These are phyloP conservation scores for Miniopterus natalensis DNA, from an alignment of 2,113 vertebrate genomes.

Conservation along the genomic window DNA sequence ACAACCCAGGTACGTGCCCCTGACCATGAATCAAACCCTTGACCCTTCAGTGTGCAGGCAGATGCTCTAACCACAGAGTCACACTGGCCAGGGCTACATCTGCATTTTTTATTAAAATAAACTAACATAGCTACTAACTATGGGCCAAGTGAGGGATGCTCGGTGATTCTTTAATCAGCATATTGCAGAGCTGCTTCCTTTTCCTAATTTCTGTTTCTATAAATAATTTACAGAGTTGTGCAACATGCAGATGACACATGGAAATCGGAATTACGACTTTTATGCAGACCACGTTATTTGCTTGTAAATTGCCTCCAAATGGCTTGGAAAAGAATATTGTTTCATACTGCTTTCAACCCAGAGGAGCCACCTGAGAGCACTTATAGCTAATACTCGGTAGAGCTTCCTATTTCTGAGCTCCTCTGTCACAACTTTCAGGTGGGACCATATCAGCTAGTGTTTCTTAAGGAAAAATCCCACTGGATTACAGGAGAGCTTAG, in stretches of 20 bases:
- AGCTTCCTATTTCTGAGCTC: background rate
- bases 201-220: conserved; percentile 61
- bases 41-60: no score
- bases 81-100: background rate
- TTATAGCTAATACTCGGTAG: background rate
- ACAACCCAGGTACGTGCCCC: no score
- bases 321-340: conserved; percentile 10
- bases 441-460: background rate
- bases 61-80: no score
- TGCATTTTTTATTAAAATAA: background rate
- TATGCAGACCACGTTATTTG: conserved; percentile 24
- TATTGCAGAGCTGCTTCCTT: background rate
- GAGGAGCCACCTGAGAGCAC: background rate
- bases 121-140: background rate
- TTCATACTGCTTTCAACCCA: conserved; percentile 6
- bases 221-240: conserved; percentile 45
- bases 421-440: background rate
- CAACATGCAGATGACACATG: conserved; percentile 55
- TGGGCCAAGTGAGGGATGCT: background rate
- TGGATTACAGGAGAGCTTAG: background rate
- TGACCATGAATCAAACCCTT: no score
- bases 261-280: conserved; percentile 62
- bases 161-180: background rate
- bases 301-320: conserved; percentile 62
- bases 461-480: background rate